Conservation (phyloP, 2,113 vertebrate genomes). For the Engraulis encrasicolus region DNA sequence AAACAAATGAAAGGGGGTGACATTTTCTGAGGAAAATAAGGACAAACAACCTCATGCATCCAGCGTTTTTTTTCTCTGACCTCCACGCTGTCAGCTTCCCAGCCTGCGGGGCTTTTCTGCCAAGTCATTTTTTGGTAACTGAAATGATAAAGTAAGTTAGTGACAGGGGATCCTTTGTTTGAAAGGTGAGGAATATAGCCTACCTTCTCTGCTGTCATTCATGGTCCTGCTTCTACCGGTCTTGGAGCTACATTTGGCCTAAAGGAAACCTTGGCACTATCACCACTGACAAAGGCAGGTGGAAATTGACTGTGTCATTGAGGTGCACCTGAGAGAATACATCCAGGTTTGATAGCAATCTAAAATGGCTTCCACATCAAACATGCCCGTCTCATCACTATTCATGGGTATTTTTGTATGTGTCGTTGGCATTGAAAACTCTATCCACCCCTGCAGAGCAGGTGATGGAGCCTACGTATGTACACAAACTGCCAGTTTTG, state of each 20-base stretch:
- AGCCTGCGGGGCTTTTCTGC: neutral
- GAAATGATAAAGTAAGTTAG: neutral
- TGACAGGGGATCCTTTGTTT: neutral
- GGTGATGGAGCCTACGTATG: neutral
- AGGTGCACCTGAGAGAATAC: neutral
- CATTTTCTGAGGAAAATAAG: conserved; percentile 11
- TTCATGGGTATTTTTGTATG: neutral
- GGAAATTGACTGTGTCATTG: neutral
- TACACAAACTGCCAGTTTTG: neutral
- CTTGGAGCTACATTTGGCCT: neutral
- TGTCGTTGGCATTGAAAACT: neutral
- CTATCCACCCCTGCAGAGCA: neutral
- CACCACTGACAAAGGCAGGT: neutral
- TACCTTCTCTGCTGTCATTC: neutral
- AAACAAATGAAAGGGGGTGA: conserved; percentile 15
- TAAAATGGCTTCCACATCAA: neutral
- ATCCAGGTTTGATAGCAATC: neutral
- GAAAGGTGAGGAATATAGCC: neutral
- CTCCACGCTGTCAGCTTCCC: neutral
- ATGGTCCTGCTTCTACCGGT: neutral
- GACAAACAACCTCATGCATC: neutral
- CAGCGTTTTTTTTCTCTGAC: neutral
- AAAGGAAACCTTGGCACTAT: neutral
- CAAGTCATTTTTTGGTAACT: neutral
- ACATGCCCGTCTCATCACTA: neutral